Conservation (phyloP, 2,113 vertebrate genomes). For the Cynocephalus volans region DNA sequence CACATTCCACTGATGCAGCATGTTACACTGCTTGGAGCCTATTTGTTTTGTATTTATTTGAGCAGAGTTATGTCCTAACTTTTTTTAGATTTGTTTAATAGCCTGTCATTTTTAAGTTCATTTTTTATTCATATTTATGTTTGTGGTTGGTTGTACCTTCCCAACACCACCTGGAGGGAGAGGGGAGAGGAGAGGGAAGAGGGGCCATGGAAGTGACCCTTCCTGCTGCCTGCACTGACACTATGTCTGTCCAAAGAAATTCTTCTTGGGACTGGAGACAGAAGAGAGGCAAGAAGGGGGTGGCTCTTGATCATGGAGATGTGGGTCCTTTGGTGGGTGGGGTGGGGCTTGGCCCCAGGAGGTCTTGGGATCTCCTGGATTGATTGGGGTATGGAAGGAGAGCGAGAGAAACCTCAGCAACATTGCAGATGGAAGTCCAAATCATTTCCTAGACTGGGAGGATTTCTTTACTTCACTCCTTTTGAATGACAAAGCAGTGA, state of each 20-base stretch:
- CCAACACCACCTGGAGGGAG: conserved; percentile 59
- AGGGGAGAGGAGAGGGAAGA: not conserved
- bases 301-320: not conserved
- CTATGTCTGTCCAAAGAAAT: conserved; percentile 81
- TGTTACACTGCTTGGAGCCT: conserved; percentile 88
- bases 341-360: conserved; percentile 40
- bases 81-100: conserved; percentile 92
- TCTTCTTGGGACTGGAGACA: conserved; percentile 76
- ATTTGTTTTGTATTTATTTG: conserved; percentile 94
- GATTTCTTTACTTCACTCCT: conserved; percentile 49
- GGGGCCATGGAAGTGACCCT: not conserved
- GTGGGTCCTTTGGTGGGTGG: not conserved
- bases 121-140: conserved; percentile 88
- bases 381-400: not conserved
- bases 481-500: conserved; percentile 54
- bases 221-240: not conserved
- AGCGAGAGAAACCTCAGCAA: conserved; percentile 78
- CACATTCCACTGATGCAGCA: conserved; percentile 87
- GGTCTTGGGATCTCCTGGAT: conserved; percentile 65
- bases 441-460: conserved; percentile 62
- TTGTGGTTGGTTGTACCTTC: conserved; percentile 78
- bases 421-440: conserved; percentile 13
- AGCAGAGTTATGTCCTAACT: conserved; percentile 90
- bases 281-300: conserved; percentile 41
- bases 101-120: conserved; percentile 87